Base-by-base conservation (phyloP, 2,113 vertebrate species). In the Pardalotus punctatus region DNA sequence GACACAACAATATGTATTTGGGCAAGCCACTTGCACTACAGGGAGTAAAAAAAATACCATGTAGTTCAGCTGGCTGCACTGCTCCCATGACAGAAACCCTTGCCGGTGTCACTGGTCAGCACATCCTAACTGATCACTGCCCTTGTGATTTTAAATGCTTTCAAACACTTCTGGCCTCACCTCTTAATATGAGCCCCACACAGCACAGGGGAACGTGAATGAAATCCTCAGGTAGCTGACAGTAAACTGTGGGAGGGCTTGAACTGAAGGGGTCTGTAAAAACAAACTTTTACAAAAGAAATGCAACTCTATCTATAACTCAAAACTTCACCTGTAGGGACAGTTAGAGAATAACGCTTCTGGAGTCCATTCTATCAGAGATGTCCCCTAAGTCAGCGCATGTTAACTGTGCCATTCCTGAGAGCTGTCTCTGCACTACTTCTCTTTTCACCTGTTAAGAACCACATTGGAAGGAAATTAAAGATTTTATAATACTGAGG, bases 381-480 rank as follows among this genome's bases (percentile, higher is more conserved):
- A 25, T 33, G 70, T 90, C n/a, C 45, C 54, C 36, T 29, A 81
- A 80, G 74, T 11, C 21, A 81, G 14, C 0, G 1, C 48, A 33
- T 1, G 0, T 48, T 62, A 84, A 47, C 48, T 27, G 33, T 10
- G 1, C 21, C 6, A 1, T 33, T 47, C 71, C 53, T 3, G 27
- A 77, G n/a, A 82, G 60, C 79, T 76, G 57, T 2, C 53, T 90
- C 78, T 88, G 36, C 48, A 28, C 62, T 86, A 88, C 56, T 93
- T 38, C 70, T 88, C 58, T 14, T 36, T 81, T 43, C 61, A 88
- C 71, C 86, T 88, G 42, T 93, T 33, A 83, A 65, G 47, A 90
- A 80, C 27, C 50, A 70, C 6, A 80, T 1, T 42, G 62, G n/a
- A 94, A 91, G 80, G 48, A 47, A 36, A 85, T 51, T 56, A 64